Base-by-base conservation (phyloP, 2,113 vertebrate species). In the Albula goreensis region DNA sequence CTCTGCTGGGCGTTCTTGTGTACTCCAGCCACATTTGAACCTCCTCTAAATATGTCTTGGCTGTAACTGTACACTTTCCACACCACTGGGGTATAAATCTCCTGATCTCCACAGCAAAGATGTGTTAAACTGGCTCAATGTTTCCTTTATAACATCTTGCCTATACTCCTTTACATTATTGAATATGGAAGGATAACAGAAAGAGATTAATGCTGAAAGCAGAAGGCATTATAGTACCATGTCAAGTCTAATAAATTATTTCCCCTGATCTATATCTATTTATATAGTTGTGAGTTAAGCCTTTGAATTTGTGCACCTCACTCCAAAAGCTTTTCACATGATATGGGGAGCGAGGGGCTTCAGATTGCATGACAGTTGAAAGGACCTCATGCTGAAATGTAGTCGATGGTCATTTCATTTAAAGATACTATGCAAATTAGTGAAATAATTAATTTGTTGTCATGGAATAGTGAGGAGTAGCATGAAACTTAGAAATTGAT, bases 201-300 rank as follows among this genome's bases (percentile, higher is more conserved):
- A 87, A 85, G 89, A 88, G 74, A 89, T 93, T 89, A 92, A 85
- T 90, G 86, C 85, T 87, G 52, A 74, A 74, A 74, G 57, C 56
- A 85, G 52, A 74, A 50, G 53, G 80, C 81, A 84, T 86, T 41
- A 85, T 60, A 80, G 79, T 53, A 77, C 86, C 87, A 90, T 51
- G 31, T 77, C 60, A 82, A 87, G 82, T 85, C 88, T 83, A 63
- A 82, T 63, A 89, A 88, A 88, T 89, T 90, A 80, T 81, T 63
- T 10, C 48, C 2, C 84, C 66, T 9, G 88, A 86, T 84, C 85
- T 78, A 50, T 53, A 60, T 89, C 91, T 93, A 92, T 93, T 93
- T 91, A 94, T 94, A 93, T 79, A 50, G 86, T 19, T 79, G 52
- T 91, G 92, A 93, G 89, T 87, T 92, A 92, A 94, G 89, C 91